phyloP scores from a whole-genome alignment of 2,797 vertebrate genomes.

The Dendrocincla tyrannina region DNA sequence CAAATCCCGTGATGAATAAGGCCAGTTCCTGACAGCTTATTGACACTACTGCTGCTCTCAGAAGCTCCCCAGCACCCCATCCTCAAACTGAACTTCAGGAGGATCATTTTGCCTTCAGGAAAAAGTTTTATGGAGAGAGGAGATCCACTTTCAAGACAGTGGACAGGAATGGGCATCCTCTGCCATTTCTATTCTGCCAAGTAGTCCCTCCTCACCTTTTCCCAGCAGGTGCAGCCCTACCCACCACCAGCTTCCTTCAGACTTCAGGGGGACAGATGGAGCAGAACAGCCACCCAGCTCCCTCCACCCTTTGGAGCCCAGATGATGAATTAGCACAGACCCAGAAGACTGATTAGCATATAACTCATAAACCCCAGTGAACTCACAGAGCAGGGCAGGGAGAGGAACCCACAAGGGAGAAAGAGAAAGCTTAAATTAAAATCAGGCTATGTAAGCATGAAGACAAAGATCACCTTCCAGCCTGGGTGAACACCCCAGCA shows the following conservation, averaged over 20 bases:
- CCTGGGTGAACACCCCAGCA: not conserved
- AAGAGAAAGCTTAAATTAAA: constrained; percentile 36
- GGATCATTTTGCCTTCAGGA: not conserved
- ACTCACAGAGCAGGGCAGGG: not conserved
- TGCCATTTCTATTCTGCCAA: not conserved
- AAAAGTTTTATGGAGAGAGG: not conserved
- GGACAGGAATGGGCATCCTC: not conserved
- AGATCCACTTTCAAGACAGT: not conserved
- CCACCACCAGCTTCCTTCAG: not conserved
- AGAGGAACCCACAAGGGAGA: not conserved
- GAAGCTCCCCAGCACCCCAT: not conserved
- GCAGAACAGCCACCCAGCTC: not conserved
- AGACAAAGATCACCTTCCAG: constrained; percentile 13
- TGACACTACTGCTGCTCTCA: constrained; percentile 14
- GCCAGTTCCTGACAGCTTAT: constrained; percentile 1
- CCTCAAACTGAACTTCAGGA: not conserved
- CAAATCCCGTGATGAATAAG: constrained; percentile 29
- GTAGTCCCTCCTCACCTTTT: not conserved
- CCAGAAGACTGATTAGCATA: not conserved
- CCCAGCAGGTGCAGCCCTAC: not conserved
- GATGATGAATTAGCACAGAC: constrained; percentile 30
- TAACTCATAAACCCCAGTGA: constrained; percentile 18
- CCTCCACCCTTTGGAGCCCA: not conserved
- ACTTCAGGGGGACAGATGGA: not conserved
- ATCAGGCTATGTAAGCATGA: not conserved